These are phyloP conservation scores for Antheraea yamamai DNA, from an alignment of 2,888 invertebrate genomes.

Conservation along the genomic window DNA sequence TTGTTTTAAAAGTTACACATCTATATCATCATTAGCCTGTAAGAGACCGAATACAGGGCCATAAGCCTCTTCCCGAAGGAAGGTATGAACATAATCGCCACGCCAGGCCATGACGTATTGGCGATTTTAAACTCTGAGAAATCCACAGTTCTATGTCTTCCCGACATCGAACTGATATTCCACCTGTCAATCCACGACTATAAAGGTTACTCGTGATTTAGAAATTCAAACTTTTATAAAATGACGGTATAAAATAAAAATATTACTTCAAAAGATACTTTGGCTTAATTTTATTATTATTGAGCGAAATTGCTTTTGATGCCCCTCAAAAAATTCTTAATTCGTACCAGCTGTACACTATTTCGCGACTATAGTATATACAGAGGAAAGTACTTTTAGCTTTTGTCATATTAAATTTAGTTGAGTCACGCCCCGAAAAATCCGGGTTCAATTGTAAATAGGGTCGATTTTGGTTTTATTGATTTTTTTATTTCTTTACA, in stretches of 20 bases:
- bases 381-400: conserved; percentile 36
- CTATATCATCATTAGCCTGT: no score
- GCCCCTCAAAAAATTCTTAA: conserved; percentile 8
- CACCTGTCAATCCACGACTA: no score
- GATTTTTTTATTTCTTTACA: not conserved
- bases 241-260: not conserved
- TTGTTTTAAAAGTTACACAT: no score
- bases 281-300: not conserved
- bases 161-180: no score
- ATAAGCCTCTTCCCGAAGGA: no score
- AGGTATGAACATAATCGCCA: no score
- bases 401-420: conserved; percentile 33
- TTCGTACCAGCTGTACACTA: conserved; percentile 9
- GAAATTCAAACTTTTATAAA: no score
- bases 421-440: conserved; percentile 9
- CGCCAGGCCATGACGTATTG: no score
- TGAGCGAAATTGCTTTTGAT: not conserved
- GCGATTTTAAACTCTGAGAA: no score
- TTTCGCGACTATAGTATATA: conserved; percentile 30
- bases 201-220: not conserved
- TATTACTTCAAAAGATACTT: not conserved
- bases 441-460: conserved; percentile 7
- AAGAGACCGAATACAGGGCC: no score
- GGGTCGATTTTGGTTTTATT: not conserved
- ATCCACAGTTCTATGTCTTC: no score